Evolutionary conservation across 2,797 vertebrate species (phyloP).

Genomic region (Podargus strigoides): DNA sequence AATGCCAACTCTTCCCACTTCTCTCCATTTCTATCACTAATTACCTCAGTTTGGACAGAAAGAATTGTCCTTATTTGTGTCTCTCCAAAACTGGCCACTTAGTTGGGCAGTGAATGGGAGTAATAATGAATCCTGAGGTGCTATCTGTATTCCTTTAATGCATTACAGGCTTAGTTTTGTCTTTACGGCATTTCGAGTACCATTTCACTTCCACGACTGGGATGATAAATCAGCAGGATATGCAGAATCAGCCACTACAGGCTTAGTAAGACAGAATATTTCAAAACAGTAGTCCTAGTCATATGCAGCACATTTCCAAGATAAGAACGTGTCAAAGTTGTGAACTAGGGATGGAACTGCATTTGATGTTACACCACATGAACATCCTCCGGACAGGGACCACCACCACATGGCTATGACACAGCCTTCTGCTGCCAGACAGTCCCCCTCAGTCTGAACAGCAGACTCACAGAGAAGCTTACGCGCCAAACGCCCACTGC

Average conservation of each 20-base stretch:
- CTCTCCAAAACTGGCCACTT: neutral
- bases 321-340: neutral
- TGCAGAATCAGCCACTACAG: neutral
- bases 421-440: neutral
- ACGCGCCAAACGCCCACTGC: neutral
- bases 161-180: neutral
- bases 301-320: neutral
- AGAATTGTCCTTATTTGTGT: neutral
- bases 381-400: neutral
- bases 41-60: neutral
- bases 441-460: neutral
- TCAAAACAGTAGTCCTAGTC: neutral
- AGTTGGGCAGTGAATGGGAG: neutral
- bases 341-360: neutral
- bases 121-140: neutral
- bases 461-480: neutral
- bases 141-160: neutral
- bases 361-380: accelerated
- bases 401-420: accelerated
- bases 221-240: neutral
- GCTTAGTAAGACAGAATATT: neutral
- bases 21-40: neutral
- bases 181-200: neutral
- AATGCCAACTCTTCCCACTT: neutral
- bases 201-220: neutral